Evolutionary conservation across 2,113 vertebrate species (phyloP).

Genomic region (Collichthys lucidus): DNA sequence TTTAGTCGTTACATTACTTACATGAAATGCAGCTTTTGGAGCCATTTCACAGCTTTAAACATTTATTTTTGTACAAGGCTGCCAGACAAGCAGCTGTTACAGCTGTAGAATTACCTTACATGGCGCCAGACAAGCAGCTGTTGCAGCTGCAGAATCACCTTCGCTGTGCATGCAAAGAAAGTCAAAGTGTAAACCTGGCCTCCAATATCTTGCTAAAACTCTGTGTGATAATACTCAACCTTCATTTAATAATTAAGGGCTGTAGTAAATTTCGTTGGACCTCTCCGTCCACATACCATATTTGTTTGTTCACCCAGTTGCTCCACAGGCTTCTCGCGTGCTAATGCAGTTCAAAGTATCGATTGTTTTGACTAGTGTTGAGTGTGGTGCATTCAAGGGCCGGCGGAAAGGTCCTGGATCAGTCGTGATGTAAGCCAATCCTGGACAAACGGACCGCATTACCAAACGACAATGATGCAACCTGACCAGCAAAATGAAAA

Average conservation of each 20-base stretch:
- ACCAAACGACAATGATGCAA: not conserved
- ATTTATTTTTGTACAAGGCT: not conserved
- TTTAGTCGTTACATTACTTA: not conserved
- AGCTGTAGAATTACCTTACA: no score
- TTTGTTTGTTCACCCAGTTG: not conserved
- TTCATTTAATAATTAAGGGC: not conserved
- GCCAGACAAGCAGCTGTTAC: no score
- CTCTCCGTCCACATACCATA: not conserved
- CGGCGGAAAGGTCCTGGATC: constrained; percentile 28
- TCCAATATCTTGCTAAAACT: not conserved
- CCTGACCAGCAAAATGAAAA: not conserved
- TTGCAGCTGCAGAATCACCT: not conserved
- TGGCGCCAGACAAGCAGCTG: not conserved
- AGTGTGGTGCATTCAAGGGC: constrained; percentile 25
- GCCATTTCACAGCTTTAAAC: no score
- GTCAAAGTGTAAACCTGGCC: no score
- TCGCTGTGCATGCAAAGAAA: not conserved
- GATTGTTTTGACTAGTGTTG: constrained; percentile 34
- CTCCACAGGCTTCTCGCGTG: not conserved
- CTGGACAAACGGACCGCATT: not conserved
- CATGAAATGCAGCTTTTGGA: not conserved
- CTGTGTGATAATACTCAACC: no score
- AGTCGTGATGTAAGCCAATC: not conserved
- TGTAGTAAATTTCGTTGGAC: not conserved
- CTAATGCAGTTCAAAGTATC: constrained; percentile 12